Base-by-base conservation (phyloP, 1,140 invertebrate species). In the Drosophila pseudoobscura region DNA sequence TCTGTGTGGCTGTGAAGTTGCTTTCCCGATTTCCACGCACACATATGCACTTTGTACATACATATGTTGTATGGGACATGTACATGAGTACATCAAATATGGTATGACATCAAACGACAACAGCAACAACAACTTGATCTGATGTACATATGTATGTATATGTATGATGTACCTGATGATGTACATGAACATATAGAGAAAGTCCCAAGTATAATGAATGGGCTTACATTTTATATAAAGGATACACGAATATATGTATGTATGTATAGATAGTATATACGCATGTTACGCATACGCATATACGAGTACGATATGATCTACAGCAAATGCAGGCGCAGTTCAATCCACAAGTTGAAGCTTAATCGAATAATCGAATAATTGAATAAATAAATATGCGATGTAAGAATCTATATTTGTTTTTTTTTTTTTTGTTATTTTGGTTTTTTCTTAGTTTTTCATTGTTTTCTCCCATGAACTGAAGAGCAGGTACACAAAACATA, bases 401-500 rank as follows among this genome's bases (percentile, higher is more conserved):
- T 45, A 47, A 41, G 15, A 43, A 58, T 22, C 56, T 65, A 46
- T 52, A 26, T 26, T 31, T 17, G 8, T 13, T 35, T 49, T 68
- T 22, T 1, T 2, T 15, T 15, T 15, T 13, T 7, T 24, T 46
- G 17, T n/a, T 24, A 24, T 46, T 26, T 44, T 51, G 31, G 24
- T 29, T 47, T 55, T 54, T 41, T 44, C n/a, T 39, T 51, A 44
- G 29, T 35, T 44, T 66, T 71, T 13, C 39, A 71, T 70, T 46
- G 43, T 50, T 62, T 51, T 17, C 17, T 1, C 5, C 51, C 70
- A 62, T 35, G 62, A 50, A 72, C 70, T 62, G 22, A 73, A 72
- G 68, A 63, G 58, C 58, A 73, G 55, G 45, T 73, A 72, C n/a
- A 8, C 13, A 72, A 72, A 72, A 62, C 24, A 41, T 39, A 62